Evolutionary conservation across 2,888 invertebrate species (phyloP).

Genomic region (Hipparchia sbordonii): DNA sequence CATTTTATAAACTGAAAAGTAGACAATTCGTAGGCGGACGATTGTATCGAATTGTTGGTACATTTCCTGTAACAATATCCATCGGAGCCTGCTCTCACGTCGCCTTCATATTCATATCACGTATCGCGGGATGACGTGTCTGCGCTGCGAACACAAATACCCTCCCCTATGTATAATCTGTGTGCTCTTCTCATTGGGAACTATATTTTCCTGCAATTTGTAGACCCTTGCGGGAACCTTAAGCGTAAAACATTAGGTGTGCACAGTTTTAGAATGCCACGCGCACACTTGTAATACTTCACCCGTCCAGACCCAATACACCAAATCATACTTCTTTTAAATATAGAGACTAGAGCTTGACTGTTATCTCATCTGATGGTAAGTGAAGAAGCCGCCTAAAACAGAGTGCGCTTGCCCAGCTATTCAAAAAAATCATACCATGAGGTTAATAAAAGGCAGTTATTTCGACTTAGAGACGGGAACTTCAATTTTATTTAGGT

Average conservation of each 20-base stretch:
- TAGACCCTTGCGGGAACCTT: neutral
- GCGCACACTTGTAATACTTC: too few species aligned
- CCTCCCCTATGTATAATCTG: neutral
- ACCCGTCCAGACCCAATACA: too few species aligned
- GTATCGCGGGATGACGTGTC: neutral
- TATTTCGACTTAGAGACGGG: too few species aligned
- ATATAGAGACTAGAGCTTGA: too few species aligned
- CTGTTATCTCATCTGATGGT: too few species aligned
- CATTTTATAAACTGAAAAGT: neutral
- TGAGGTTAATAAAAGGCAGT: too few species aligned
- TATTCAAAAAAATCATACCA: too few species aligned
- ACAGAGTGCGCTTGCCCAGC: too few species aligned
- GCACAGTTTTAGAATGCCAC: neutral
- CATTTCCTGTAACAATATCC: neutral
- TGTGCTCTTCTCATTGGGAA: neutral
- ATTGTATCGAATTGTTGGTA: neutral
- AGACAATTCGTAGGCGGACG: neutral
- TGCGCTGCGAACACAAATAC: neutral
- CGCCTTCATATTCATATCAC: constrained; percentile 4
- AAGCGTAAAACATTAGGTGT: neutral
- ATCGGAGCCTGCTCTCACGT: neutral
- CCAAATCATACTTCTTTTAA: too few species aligned
- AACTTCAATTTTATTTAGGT: too few species aligned
- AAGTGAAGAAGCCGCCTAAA: too few species aligned
- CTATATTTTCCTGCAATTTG: neutral